Evolutionary conservation across 2,113 vertebrate genomes (phyloP).

Genomic region (Gallinago jamesoni): DNA sequence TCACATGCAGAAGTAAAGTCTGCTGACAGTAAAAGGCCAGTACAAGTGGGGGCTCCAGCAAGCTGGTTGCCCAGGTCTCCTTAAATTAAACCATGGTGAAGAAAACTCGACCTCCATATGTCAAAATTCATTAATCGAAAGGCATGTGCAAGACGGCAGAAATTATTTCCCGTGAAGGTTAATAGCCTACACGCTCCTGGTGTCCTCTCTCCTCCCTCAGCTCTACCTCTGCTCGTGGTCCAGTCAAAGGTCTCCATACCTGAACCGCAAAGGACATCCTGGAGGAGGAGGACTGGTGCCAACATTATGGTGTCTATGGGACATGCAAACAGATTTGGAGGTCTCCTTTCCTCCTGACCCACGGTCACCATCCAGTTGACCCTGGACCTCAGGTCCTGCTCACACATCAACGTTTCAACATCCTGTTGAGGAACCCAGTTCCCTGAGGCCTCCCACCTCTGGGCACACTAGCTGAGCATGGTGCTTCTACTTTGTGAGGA

Average conservation of each 20-base stretch:
- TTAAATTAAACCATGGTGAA: neutral
- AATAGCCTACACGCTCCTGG: neutral
- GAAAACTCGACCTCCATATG: neutral
- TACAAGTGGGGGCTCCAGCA: neutral
- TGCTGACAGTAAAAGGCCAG: neutral
- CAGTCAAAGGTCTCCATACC: neutral
- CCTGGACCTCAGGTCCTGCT: neutral
- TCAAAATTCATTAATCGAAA: neutral
- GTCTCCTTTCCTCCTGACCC: neutral
- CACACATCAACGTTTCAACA: accelerated
- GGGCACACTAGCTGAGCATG: neutral
- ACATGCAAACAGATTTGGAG: neutral
- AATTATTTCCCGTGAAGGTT: neutral
- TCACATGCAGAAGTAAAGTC: neutral
- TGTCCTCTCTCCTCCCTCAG: neutral
- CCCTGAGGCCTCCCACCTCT: neutral
- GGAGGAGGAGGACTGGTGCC: no score
- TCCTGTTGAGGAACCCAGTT: neutral
- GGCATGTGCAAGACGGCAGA: neutral
- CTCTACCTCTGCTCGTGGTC: neutral
- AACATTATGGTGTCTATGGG: neutral
- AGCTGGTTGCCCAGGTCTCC: neutral
- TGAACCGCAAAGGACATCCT: neutral
- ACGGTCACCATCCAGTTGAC: neutral
- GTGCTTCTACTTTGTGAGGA: neutral